phyloP scores from a whole-genome alignment of 2,797 vertebrate genomes.

The Ceryle rudis region DNA sequence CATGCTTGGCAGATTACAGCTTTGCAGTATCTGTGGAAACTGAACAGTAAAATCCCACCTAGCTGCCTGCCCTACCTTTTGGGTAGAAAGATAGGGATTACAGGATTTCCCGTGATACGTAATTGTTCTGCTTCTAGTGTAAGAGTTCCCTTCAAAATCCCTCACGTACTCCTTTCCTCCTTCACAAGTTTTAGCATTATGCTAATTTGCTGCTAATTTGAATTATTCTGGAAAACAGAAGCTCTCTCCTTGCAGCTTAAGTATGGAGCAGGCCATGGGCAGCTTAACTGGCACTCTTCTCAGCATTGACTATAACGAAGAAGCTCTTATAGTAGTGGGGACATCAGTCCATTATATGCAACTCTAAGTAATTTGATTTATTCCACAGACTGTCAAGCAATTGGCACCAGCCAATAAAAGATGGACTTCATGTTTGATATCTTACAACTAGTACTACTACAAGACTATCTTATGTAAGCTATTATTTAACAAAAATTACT shows the following conservation, averaged over 20 bases:
- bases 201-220: neutral
- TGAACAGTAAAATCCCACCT: neutral
- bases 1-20: neutral
- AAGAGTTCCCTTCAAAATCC: neutral
- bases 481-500: neutral
- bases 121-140: neutral
- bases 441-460: neutral
- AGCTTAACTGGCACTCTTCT: neutral
- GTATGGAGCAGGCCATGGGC: neutral
- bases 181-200: neutral
- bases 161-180: neutral
- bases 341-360: neutral
- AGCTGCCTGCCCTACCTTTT: neutral
- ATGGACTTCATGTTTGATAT: neutral
- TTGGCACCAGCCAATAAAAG: neutral
- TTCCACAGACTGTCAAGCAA: neutral
- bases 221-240: neutral
- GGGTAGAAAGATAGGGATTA: neutral
- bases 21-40: neutral
- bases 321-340: neutral
- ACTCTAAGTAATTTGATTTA: neutral
- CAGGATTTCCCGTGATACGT: neutral
- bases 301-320: neutral
- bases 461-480: neutral
- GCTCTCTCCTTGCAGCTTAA: neutral